Evolutionary conservation across 2,797 vertebrate genomes (phyloP).

Genomic region (Rhodeus uyekii): DNA sequence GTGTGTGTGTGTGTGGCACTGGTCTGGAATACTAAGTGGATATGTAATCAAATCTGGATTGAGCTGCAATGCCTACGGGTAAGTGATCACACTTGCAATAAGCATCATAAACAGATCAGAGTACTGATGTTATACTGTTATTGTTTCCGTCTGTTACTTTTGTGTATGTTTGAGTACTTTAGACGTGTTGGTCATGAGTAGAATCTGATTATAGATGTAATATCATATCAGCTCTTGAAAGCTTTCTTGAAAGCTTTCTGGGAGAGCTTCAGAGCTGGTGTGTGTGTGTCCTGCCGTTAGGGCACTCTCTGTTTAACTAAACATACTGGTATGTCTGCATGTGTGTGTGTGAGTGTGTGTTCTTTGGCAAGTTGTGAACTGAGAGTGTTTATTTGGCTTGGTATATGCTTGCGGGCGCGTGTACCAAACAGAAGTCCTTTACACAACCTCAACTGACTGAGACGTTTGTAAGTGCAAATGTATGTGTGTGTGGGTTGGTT

Average conservation of each 20-base stretch:
- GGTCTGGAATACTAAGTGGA: conserved; percentile 51
- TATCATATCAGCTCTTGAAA: neutral
- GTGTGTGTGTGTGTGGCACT: conserved; percentile 4
- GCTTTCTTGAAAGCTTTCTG: neutral
- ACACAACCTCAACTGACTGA: neutral
- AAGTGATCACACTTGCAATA: neutral
- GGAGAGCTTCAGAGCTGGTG: neutral
- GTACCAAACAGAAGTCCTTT: conserved; percentile 41
- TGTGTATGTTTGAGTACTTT: neutral
- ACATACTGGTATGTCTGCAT: neutral
- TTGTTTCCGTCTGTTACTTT: neutral
- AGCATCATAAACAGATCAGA: neutral
- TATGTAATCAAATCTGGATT: conserved; percentile 44
- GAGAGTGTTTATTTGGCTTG: conserved; percentile 29
- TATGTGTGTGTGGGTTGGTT: conserved; percentile 51
- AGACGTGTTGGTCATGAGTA: neutral
- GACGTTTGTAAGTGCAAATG: conserved; percentile 1
- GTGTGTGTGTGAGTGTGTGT: conserved; percentile 17
- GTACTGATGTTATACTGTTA: neutral
- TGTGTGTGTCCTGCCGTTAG: conserved; percentile 20
- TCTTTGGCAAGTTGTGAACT: conserved; percentile 14
- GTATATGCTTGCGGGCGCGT: conserved; percentile 1
- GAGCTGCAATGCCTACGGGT: conserved; percentile 42
- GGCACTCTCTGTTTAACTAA: conserved; percentile 17
- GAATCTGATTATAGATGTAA: neutral